phyloP scores from a whole-genome alignment of 2,113 vertebrate species.

The Equus quagga region DNA sequence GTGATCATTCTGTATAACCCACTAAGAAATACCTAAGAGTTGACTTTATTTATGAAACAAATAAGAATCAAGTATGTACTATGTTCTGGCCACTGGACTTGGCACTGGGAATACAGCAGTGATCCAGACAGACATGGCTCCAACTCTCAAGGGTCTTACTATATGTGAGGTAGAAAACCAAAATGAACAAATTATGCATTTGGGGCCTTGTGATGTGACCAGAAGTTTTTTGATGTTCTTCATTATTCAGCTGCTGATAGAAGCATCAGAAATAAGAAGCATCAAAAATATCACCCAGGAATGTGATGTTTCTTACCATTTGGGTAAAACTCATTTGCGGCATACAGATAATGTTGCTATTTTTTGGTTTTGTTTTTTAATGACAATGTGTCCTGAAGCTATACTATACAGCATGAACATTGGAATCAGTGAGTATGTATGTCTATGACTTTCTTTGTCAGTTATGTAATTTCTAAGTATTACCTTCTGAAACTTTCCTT shows the following conservation, averaged over 20 bases:
- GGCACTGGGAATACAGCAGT: background rate
- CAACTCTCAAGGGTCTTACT: background rate
- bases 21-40: background rate
- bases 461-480: background rate
- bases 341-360: background rate
- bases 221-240: slow-evolving; percentile 26
- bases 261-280: background rate
- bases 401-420: background rate
- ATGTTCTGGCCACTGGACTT: background rate
- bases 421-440: background rate
- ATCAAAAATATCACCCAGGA: background rate
- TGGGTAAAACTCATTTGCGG: background rate
- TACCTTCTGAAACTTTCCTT: slow-evolving; percentile 18
- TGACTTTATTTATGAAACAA: background rate
- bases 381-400: slow-evolving; percentile 43
- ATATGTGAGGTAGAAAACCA: background rate
- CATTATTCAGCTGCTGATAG: background rate
- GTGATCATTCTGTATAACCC: background rate
- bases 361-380: slow-evolving; percentile 26
- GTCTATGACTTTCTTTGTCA: background rate
- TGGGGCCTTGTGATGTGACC: background rate
- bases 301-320: background rate
- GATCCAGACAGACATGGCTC: background rate
- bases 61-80: background rate
- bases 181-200: background rate